phyloP scores from a whole-genome alignment of 2,888 invertebrate species.

The Lasioglossum malachurum region DNA sequence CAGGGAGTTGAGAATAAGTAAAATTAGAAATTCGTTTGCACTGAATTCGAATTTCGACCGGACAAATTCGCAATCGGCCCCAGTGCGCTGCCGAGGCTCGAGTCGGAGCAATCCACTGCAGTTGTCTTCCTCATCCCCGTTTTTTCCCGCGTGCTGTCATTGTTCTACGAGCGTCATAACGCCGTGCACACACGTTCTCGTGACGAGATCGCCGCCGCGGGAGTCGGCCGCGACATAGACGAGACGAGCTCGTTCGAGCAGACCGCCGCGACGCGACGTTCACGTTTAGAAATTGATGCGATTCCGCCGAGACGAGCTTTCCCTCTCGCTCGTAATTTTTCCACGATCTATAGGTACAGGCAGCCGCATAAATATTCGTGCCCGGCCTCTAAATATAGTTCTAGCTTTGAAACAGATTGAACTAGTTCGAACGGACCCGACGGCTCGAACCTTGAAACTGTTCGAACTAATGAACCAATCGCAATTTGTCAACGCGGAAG shows the following conservation, averaged over 20 bases:
- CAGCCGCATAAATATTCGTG: neutral
- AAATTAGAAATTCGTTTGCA: neutral
- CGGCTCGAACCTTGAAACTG: neutral
- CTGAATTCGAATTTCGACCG: neutral
- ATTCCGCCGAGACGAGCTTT: constrained; percentile 20
- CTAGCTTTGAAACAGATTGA: neutral
- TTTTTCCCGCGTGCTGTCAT: neutral
- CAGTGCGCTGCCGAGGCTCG: constrained; percentile 38
- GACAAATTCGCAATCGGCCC: neutral
- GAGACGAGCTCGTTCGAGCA: constrained; percentile 15
- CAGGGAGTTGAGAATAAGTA: neutral
- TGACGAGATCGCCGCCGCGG: neutral
- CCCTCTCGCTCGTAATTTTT: constrained; percentile 32
- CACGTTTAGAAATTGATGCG: constrained; percentile 41
- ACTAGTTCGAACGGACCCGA: neutral
- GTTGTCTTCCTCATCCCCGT: neutral
- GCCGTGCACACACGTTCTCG: neutral
- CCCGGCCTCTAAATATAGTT: neutral
- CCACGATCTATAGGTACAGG: constrained; percentile 12
- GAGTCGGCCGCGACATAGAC: constrained; percentile 29
- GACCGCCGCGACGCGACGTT: constrained; percentile 17
- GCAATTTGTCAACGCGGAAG: neutral
- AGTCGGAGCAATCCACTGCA: constrained; percentile 57
- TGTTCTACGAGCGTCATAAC: neutral
- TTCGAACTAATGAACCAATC: neutral